These are phyloP conservation scores for Pseudococcus viburni DNA, from an alignment of 2,888 invertebrate species.

Conservation along the genomic window DNA sequence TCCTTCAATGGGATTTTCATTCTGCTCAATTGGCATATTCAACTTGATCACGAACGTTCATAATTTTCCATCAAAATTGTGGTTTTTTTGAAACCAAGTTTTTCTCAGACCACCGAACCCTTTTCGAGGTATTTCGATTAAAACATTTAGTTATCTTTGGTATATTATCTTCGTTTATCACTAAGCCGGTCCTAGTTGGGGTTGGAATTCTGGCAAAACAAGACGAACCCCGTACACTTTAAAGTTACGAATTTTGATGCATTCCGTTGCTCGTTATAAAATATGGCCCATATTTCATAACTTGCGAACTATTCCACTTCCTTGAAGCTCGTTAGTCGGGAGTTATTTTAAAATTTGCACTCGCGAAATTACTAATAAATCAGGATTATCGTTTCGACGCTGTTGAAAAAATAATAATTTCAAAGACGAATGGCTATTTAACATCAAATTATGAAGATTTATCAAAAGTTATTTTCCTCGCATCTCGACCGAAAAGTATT, in stretches of 20 bases:
- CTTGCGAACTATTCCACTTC: neutral
- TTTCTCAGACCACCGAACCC: too few relatives aligned
- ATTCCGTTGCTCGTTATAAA: neutral
- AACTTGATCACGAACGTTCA: too few relatives aligned
- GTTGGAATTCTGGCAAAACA: neutral
- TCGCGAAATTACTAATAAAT: conserved; percentile 16
- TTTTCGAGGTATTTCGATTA: too few relatives aligned
- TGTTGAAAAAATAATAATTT: conserved; percentile 22
- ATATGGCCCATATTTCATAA: conserved; percentile 37
- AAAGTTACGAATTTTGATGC: neutral
- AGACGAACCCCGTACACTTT: neutral
- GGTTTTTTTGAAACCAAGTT: too few relatives aligned
- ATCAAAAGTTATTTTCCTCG: neutral
- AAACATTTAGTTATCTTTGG: too few relatives aligned
- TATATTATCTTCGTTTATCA: too few relatives aligned
- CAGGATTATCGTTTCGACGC: conserved; percentile 29
- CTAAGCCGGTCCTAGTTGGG: neutral
- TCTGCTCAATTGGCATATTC: too few relatives aligned
- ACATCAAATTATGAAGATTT: conserved; percentile 1
- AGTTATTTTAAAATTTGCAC: conserved; percentile 41
- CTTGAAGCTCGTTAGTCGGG: neutral
- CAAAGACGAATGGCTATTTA: conserved; percentile 11
- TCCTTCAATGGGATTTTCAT: too few relatives aligned
- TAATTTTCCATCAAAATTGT: too few relatives aligned
- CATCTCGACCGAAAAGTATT: neutral